phyloP scores from a whole-genome alignment of 2,797 vertebrate species.

The Artibeus jamaicensis region DNA sequence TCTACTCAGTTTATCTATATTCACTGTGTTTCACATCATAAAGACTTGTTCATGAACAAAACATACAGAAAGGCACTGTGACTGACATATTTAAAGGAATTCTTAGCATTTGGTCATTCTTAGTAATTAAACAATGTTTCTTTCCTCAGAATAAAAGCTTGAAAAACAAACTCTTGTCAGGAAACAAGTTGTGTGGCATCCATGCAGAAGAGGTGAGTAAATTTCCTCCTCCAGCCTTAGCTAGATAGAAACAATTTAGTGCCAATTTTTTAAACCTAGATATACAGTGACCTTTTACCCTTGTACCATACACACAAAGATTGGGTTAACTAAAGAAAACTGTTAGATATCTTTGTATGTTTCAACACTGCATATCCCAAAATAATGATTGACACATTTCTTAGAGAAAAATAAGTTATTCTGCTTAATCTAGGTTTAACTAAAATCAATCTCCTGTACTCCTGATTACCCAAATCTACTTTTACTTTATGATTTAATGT shows the following conservation, averaged over 20 bases:
- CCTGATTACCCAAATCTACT: neutral
- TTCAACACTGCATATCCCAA: neutral
- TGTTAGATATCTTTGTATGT: neutral
- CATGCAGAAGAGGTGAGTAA: constrained; percentile 95
- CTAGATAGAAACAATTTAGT: neutral
- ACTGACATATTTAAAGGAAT: constrained; percentile 31
- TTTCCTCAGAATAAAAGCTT: constrained; percentile 96
- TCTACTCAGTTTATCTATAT: neutral
- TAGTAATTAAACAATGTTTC: constrained; percentile 44
- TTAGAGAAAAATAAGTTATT: neutral
- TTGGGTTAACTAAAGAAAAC: neutral
- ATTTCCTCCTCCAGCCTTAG: neutral
- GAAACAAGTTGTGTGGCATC: constrained; percentile 95
- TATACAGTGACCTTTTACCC: neutral
- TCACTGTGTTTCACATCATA: neutral
- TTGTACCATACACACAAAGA: neutral
- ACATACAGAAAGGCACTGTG: neutral
- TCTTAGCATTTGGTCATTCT: constrained; percentile 58
- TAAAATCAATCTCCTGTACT: neutral
- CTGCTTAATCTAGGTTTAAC: neutral
- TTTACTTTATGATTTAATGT: neutral
- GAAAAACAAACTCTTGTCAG: constrained; percentile 96
- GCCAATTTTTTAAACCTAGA: neutral
- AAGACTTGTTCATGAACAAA: constrained; percentile 31
- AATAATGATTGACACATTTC: neutral